These are phyloP conservation scores for Dicentrarchus labrax DNA, from an alignment of 2,113 vertebrate species.

Conservation along the genomic window DNA sequence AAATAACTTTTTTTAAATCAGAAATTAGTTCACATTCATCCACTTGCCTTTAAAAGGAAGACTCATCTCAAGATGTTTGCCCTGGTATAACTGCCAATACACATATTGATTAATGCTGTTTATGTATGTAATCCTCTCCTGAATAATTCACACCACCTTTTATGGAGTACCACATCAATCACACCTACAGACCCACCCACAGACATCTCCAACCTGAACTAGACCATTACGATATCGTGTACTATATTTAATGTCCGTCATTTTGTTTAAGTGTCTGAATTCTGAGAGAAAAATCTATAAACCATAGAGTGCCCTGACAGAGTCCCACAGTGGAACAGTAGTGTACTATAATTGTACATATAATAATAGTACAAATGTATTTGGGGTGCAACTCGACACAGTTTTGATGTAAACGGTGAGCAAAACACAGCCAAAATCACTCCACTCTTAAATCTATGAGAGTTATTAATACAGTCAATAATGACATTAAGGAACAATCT, in stretches of 20 bases:
- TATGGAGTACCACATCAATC: slow-evolving; percentile 79
- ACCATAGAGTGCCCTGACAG: neutral
- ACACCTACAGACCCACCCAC: slow-evolving; percentile 55
- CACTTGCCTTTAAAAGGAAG: slow-evolving; percentile 45
- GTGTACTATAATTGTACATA: neutral
- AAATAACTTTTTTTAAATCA: neutral
- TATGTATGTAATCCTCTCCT: slow-evolving; percentile 81
- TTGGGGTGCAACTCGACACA: neutral
- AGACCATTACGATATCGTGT: slow-evolving; percentile 30
- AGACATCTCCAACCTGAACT: slow-evolving; percentile 29
- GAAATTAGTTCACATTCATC: slow-evolving; percentile 55
- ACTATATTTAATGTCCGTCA: slow-evolving; percentile 32
- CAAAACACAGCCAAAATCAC: neutral
- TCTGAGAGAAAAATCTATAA: neutral
- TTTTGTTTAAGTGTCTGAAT: slow-evolving; percentile 24
- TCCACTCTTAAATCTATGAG: neutral
- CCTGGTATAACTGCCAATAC: slow-evolving; percentile 67
- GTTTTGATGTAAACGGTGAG: neutral
- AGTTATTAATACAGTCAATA: slow-evolving; percentile 14
- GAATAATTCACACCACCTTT: slow-evolving; percentile 84
- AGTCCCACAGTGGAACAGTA: neutral
- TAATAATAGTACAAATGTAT: neutral
- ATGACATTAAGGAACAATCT: slow-evolving; percentile 14
- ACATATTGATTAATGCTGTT: slow-evolving; percentile 82
- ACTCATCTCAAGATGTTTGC: slow-evolving; percentile 60